Conservation (phyloP, 1,140 invertebrate species). For the Steinernema feltiae region DNA sequence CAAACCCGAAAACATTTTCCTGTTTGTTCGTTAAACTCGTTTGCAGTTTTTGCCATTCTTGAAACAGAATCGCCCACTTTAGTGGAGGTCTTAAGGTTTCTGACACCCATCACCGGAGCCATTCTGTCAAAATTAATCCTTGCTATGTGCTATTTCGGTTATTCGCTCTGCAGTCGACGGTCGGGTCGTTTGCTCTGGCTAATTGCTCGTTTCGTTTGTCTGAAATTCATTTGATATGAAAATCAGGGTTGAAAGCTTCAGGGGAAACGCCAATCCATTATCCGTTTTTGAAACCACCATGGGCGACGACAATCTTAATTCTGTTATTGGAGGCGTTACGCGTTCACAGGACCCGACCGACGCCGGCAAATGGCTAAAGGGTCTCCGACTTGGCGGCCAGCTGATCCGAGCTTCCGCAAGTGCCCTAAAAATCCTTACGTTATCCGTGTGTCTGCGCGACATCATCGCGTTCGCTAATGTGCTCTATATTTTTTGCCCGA, state of each 20-base stretch:
- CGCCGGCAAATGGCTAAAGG: neutral
- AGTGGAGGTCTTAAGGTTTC: too few species aligned
- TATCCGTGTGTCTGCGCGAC: neutral
- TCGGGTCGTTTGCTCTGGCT: neutral
- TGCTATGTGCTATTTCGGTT: neutral
- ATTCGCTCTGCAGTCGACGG: neutral
- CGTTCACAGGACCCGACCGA: neutral
- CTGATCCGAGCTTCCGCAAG: neutral
- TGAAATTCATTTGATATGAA: neutral
- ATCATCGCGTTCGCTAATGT: neutral
- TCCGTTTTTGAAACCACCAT: too few species aligned
- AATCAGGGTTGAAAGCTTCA: neutral
- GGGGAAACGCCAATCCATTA: too few species aligned
- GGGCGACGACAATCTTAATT: constrained; percentile 6
- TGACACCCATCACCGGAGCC: neutral
- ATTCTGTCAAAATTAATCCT: neutral
- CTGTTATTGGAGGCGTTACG: neutral
- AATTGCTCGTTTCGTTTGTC: neutral
- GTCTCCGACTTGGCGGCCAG: neutral
- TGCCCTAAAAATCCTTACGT: neutral
- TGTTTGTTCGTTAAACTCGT: neutral
- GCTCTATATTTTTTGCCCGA: neutral
- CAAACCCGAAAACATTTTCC: neutral
- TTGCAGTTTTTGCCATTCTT: too few species aligned
- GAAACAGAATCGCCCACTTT: too few species aligned